phyloP scores from a whole-genome alignment of 2,797 vertebrate species.

The Gadopsis bispinosus region DNA sequence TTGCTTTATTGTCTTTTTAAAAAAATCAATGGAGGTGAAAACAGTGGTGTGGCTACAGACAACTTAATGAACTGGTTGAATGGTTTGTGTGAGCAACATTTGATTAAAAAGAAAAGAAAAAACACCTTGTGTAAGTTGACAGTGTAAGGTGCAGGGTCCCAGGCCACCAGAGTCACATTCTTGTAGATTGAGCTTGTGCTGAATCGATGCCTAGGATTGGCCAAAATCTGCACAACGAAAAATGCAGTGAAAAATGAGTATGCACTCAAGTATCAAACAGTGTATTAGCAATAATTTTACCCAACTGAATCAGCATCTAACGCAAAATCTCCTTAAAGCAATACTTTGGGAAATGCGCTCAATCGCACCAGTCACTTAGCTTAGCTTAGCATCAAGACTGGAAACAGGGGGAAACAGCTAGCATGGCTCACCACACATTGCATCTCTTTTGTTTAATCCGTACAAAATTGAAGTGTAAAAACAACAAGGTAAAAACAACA shows the following conservation, averaged over 20 bases:
- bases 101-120: neutral
- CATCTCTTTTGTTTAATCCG: too few species aligned
- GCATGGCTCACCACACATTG: neutral
- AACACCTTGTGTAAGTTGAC: conserved; percentile 92
- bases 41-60: neutral
- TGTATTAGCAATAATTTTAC: neutral
- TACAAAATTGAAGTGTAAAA: too few species aligned
- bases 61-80: neutral
- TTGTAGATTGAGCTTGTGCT: conserved; percentile 93
- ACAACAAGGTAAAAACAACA: too few species aligned
- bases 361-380: neutral
- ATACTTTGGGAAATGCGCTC: neutral
- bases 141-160: conserved; percentile 97
- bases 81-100: neutral
- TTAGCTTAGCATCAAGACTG: neutral
- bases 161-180: conserved; percentile 94
- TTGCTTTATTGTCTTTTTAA: neutral
- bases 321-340: neutral
- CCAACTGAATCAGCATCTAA: neutral
- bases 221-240: conserved; percentile 80
- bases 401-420: neutral
- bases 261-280: neutral
- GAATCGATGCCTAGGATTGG: conserved; percentile 92
- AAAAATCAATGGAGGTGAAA: neutral
- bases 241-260: neutral